Evolutionary conservation across 1,140 invertebrate genomes (phyloP), one percentile per base, ranked within the genome.

Genomic region (Augochlora pura): DNA sequence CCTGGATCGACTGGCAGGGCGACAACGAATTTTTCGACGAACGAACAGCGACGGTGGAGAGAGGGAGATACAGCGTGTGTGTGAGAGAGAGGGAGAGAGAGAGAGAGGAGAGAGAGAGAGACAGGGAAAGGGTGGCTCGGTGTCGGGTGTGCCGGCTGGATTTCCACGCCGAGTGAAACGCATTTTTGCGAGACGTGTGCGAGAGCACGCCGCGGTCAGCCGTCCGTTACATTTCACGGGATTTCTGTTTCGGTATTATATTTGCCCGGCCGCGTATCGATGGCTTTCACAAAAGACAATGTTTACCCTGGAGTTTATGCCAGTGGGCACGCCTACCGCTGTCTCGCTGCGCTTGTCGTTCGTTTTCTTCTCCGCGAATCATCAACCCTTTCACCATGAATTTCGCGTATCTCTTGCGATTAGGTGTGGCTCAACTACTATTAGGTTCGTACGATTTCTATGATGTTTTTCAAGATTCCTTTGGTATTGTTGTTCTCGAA

Each of bases 11-110:
- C 7, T 54, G 46, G 23, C 67, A 39, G 65, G 69, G 62, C 70
- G 78, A 86, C 85, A 87, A 83, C 77, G 81, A 83, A 87, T 87
- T 86, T 86, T 80, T 78, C 77, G 64, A 65, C 81, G 81, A 80
- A 76, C 69, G 74, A 67, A 57, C 67, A 60, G 74, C 59, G 64
- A 84, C 73, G 63, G 72, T 12, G 10, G 10, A 46, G 42, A 12
- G 42, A 46, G 42, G 12, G 9, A 46, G 39, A 42, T n/a, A n/a
- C n/a, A n/a, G n/a, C n/a, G n/a, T n/a, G n/a, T n/a, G n/a, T n/a
- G n/a, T n/a, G n/a, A n/a, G n/a, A n/a, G n/a, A n/a, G n/a, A n/a
- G n/a, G n/a, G 39, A 6, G 39, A 42, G 39, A 42, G 39, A 42
- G 42, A 42, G 42, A 42, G 9, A 42, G 38, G 8, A 10, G 9